Evolutionary conservation across 2,888 invertebrate species (phyloP).

Genomic region (Odontothrips loti): DNA sequence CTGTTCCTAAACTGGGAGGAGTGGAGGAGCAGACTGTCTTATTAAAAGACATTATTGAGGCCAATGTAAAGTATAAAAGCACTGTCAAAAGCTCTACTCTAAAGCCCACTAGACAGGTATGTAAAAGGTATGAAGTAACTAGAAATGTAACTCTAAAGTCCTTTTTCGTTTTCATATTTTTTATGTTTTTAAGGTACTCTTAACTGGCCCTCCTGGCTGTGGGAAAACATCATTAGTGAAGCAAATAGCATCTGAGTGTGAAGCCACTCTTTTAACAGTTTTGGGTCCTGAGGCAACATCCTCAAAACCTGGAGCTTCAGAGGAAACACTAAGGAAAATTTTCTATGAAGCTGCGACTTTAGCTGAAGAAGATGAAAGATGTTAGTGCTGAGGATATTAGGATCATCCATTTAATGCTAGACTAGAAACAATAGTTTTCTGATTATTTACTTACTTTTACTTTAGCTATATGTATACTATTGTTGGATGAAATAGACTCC

Average conservation of each 20-base stretch:
- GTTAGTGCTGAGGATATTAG: constrained; percentile 29
- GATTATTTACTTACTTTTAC: constrained; percentile 15
- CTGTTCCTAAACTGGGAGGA: constrained; percentile 32
- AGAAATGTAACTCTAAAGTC: background rate
- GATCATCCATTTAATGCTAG: constrained; percentile 27
- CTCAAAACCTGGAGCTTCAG: constrained; percentile 54
- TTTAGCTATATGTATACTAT: constrained; percentile 45
- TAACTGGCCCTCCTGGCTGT: constrained; percentile 56
- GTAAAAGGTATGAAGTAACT: background rate
- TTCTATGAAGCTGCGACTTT: constrained; percentile 48
- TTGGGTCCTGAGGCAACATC: constrained; percentile 48
- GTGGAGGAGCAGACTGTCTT: constrained; percentile 24
- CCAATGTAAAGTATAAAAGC: constrained; percentile 33
- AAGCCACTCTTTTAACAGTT: constrained; percentile 50
- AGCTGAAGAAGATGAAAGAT: constrained; percentile 43
- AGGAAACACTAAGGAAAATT: constrained; percentile 47
- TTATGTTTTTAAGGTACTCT: constrained; percentile 44
- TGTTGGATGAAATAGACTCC: constrained; percentile 49
- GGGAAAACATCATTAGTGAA: constrained; percentile 56
- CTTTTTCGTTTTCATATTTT: background rate
- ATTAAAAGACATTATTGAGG: constrained; percentile 40
- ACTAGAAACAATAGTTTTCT: constrained; percentile 14
- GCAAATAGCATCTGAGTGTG: constrained; percentile 48
- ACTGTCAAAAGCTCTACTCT: background rate
- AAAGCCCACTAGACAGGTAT: background rate